Conservation (phyloP, 2,888 invertebrate genomes). For the Parelbella ahira region DNA sequence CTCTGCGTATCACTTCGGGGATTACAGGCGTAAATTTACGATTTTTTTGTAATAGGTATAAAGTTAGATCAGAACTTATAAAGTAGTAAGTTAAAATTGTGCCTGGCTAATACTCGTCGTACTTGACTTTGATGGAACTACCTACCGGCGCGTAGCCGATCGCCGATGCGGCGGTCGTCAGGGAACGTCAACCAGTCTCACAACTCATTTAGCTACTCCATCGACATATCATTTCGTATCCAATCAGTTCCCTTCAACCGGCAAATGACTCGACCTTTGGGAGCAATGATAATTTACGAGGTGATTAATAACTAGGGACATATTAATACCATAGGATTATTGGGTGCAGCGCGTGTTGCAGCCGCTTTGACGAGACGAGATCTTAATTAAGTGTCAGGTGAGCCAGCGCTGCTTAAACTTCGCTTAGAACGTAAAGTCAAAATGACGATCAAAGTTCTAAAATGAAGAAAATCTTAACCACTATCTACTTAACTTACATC, state of each 20-base stretch:
- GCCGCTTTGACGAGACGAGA: slow-evolving; percentile 17
- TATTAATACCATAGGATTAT: slow-evolving; percentile 16
- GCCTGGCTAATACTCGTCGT: too few species aligned
- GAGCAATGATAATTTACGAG: slow-evolving; percentile 22
- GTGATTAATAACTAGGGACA: slow-evolving; percentile 23
- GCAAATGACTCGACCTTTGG: slow-evolving; percentile 25
- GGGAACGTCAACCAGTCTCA: slow-evolving; percentile 7
- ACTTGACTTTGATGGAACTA: slow-evolving; percentile 2
- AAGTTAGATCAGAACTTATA: too few species aligned
- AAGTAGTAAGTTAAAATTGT: too few species aligned
- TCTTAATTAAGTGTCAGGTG: slow-evolving; percentile 21
- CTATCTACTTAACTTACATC: too few species aligned
- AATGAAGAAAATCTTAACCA: too few species aligned
- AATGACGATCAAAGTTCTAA: too few species aligned
- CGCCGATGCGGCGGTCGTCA: slow-evolving; percentile 1
- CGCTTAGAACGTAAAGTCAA: background rate
- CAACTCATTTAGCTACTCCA: slow-evolving; percentile 11
- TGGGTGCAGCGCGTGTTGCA: slow-evolving; percentile 11
- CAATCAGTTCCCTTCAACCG: slow-evolving; percentile 23
- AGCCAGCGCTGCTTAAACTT: slow-evolving; percentile 5
- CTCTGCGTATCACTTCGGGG: too few species aligned
- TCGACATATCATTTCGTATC: slow-evolving; percentile 22
- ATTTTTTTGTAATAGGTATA: too few species aligned
- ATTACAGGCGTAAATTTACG: too few species aligned
- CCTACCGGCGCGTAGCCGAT: slow-evolving; percentile 2